Base-by-base conservation (phyloP, 2,797 vertebrate species). In the Muscicapa striata region DNA sequence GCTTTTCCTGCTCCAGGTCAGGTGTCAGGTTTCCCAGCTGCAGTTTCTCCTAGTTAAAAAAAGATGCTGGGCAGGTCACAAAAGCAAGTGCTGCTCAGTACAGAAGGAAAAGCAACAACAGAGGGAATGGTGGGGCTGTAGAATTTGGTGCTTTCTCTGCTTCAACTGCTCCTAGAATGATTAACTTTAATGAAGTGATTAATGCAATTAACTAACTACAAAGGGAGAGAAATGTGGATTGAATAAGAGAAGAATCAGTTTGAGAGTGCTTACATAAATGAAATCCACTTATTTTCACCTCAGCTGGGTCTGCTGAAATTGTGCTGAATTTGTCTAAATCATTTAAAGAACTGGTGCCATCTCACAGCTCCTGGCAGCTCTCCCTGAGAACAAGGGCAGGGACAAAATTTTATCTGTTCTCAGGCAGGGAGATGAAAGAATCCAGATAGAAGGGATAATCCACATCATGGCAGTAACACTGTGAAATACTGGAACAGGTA, bases 171-270 rank as follows among this genome's bases (percentile, higher is more conserved):
- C 46, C 73, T 55, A 16, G 54, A 64, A n/a, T 38, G 68, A 84
- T 91, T 75, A 94, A 87, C 76, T 85, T 92, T 75, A 84, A 2
- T 74, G 82, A 89, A 91, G 84, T 94, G 91, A 72, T 85, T 94
- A 92, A 96, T 95, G 68, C 91, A 96, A 96, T 96, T 96, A 89
- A 14, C 89, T 78, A 49, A 75, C 89, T 96, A 96, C 95, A 96
- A 96, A 96, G 82, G 8, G 41, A 34, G 19, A 94, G 64, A 93
- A 78, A 90, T 69, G 54, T 40, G 61, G 82, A 83, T 90, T 2
- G 26, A 85, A 77, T 70, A 92, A 89, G 81, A 82, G 72, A 95
- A 73, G 34, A 63, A 89, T 40, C 72, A n/a, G 32, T 64, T 67
- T 80, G 46, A 54, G 34, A 59, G 82, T 54, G 57, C 52, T 95